Evolutionary conservation across 2,888 invertebrate species (phyloP), one percentile per base, ranked within the genome.

Genomic region (Drosophila borealis): DNA sequence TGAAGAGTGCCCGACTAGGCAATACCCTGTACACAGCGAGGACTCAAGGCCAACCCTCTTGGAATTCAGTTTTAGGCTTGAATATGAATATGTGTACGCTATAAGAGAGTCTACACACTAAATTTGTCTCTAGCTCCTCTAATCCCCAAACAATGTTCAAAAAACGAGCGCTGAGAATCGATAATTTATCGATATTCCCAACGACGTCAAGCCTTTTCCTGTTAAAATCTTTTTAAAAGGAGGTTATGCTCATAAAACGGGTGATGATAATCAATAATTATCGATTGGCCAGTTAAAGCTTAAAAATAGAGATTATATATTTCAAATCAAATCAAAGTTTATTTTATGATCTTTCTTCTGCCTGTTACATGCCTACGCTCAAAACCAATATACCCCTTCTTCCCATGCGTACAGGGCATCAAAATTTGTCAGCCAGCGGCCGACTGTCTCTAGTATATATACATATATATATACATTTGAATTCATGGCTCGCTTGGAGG

Each of bases 401-500:
- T 14, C 1, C n/a, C 0, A 17, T 9, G 17, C 10, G 10, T 0
- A 19, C 13, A 53, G 53, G 53, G 53, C 17, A 42, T 41, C 11
- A 9, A 46, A 57, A 76, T 77, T 75, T 75, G 77, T 75, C 80
- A 75, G 80, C 65, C 56, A 42, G 17, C 56, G 57, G 65, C 37
- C 17, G 37, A 33, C 11, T 65, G 13, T 29, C 14, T 21, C 14
- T 39, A 37, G 19, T 11, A 34, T 34, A 46, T 53, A 21, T 3
- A 2, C 3, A 25, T 25, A 1, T 25, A 2, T 29, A 25, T 1
- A 2, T 29, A 8, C 29, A 29, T 29, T 29, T 29, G 39, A 41
- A 53, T 54, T 48, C 37, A 68, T 55, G 41, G 34, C 39, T 46
- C n/a, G 68, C 34, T 65, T 17, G 46, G 14, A 36, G 68, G 68